These are phyloP conservation scores for Hirudinaria manillensis DNA, from an alignment of 2,888 invertebrate species.

Conservation along the genomic window DNA sequence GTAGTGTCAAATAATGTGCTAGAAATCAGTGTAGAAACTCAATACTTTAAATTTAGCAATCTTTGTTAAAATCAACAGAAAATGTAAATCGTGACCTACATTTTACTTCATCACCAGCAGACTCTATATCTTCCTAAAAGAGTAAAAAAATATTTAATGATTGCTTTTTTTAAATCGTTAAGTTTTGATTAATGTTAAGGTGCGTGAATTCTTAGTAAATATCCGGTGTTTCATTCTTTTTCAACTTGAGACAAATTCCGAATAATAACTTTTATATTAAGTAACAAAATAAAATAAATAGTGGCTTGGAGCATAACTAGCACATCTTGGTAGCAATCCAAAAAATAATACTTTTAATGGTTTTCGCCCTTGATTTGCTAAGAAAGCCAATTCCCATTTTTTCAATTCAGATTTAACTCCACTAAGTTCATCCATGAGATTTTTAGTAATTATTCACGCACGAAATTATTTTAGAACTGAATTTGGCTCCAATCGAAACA, in stretches of 20 bases:
- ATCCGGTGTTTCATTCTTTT: no score
- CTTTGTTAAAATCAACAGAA: not conserved
- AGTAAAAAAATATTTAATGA: not conserved
- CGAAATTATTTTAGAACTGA: not conserved
- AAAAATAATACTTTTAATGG: slow-evolving; percentile 31
- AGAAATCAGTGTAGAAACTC: not conserved
- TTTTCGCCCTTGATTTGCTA: slow-evolving; percentile 30
- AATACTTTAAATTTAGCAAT: not conserved
- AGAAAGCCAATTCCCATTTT: slow-evolving; percentile 34
- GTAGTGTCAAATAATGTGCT: not conserved
- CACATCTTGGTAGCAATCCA: not conserved
- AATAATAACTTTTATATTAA: not conserved
- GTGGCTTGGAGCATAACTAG: not conserved
- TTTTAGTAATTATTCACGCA: not conserved
- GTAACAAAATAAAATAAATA: not conserved
- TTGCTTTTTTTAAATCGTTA: no score
- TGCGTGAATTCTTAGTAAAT: no score
- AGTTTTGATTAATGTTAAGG: no score
- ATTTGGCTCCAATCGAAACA: not conserved
- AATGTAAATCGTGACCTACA: slow-evolving; percentile 24
- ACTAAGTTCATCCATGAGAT: slow-evolving; percentile 10
- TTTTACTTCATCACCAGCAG: slow-evolving; percentile 28
- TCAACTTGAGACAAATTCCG: no score
- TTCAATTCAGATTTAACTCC: slow-evolving; percentile 32
- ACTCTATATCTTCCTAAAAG: slow-evolving; percentile 35